Evolutionary conservation across 2,113 vertebrate genomes (phyloP), one percentile per base, ranked within the genome.

Genomic region (Paramormyrops kingsleyae): DNA sequence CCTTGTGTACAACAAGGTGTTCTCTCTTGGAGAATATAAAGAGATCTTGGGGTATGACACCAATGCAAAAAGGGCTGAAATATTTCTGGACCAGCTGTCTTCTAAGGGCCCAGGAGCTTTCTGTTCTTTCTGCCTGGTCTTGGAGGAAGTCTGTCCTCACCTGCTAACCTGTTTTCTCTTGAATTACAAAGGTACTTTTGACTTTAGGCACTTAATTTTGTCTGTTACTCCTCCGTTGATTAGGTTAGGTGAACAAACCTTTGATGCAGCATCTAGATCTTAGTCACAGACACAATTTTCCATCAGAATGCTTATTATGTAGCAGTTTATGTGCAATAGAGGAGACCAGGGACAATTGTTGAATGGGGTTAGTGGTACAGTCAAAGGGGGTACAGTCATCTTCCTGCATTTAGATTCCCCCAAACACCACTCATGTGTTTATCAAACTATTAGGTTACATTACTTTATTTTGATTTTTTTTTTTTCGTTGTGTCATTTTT

Each of bases 91-190:
- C 92, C 96, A 95, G 91, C 96, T 99, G 74, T 94, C 93, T 88
- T 92, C 92, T 5, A 99, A 98, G 95, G 97, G 96, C 62, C 97
- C 97, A 2, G 77, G 90, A 56, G 97, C 96, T 35, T 97, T 98
- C 94, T 96, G 94, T 87, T 95, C 95, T 24, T 98, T 98, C 94
- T 98, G 96, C 93, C 96, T 95, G 12, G 92, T 97, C 89, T 94
- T 98, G 95, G 97, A 99, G 90, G 97, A 98, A 91, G 95, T 97
- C 92, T 97, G 95, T 91, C 98, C 98, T 91, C 96, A 97, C 93
- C 95, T 98, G 94, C 96, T 98, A 44, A 95, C 97, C 93, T 97
- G 96, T 91, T 96, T 98, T 92, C 96, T 97, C 90, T 94, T 97
- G 93, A 96, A 97, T 88, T 95, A 93, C 93, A 96, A 97, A 97